Evolutionary conservation across 1,140 invertebrate genomes (phyloP).

Genomic region (Pseudomyrmex gracilis): DNA sequence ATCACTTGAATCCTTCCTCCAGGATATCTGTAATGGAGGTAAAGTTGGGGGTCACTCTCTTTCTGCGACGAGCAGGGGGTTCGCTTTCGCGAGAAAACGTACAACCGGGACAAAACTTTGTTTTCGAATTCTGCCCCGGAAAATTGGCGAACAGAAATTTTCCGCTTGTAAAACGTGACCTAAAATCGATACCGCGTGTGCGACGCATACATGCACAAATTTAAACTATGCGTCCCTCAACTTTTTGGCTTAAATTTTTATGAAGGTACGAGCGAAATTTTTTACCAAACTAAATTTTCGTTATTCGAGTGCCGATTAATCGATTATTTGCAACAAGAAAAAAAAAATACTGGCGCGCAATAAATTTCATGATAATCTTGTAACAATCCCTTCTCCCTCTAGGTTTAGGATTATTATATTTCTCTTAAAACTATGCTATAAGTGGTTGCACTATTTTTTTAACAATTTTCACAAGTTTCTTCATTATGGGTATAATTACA

Average conservation of each 20-base stretch:
- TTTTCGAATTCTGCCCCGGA: slow-evolving; percentile 14
- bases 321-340: not conserved
- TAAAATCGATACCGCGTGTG: not conserved
- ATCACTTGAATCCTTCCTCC: slow-evolving; percentile 63
- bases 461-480: no score
- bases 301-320: not conserved
- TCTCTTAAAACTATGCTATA: no score
- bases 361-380: slow-evolving; percentile 1
- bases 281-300: slow-evolving; percentile 1
- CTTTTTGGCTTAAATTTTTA: slow-evolving; percentile 32
- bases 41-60: slow-evolving; percentile 44
- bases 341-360: not conserved
- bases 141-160: slow-evolving; percentile 32
- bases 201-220: not conserved
- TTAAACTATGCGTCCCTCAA: slow-evolving; percentile 28
- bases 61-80: not conserved
- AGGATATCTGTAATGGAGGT: slow-evolving; percentile 65
- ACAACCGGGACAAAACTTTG: slow-evolving; percentile 23
- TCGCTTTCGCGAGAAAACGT: slow-evolving; percentile 9
- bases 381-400: no score
- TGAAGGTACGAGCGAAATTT: not conserved
- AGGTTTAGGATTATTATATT: no score
- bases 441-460: no score
- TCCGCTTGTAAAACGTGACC: slow-evolving; percentile 4
- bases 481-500: no score